Percentiles rank a stretch among this genome's conserved stretches.
phyloP scores from a whole-genome alignment of 2,797 vertebrate species.

The Lophotriccus pileatus region DNA sequence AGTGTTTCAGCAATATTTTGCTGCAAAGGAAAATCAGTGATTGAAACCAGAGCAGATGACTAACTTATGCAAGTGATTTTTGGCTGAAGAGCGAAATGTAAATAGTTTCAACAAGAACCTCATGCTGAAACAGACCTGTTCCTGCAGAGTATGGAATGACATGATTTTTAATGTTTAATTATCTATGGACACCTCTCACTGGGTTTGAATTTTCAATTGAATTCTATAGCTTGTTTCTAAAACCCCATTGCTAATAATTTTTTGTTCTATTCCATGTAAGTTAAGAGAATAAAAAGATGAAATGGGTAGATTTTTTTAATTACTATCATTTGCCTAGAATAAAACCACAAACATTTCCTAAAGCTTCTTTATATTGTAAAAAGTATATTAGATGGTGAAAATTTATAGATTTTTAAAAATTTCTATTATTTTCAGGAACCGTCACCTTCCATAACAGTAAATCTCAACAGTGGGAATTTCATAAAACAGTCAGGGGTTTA shows the following conservation, averaged over 20 bases:
- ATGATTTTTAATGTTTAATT: background rate
- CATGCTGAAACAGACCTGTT: background rate
- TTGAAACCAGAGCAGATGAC: background rate
- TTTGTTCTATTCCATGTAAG: background rate
- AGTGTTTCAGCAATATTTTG: background rate
- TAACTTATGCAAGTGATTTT: background rate
- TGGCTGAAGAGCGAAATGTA: background rate
- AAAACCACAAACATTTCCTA: background rate
- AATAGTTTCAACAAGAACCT: background rate
- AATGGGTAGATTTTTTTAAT: background rate
- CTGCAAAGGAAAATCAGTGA: background rate
- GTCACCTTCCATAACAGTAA: background rate
- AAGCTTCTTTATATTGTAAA: background rate
- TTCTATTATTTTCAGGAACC: background rate
- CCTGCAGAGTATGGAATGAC: background rate
- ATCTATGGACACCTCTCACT: background rate
- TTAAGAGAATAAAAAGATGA: background rate
- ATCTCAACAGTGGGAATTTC: background rate
- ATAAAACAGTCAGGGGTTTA: background rate
- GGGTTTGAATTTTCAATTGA: background rate
- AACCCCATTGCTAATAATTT: background rate
- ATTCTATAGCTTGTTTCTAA: background rate
- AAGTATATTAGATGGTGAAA: background rate
- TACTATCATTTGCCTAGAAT: background rate
- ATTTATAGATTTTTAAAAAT: background rate